These are phyloP conservation scores for Bolborhynchus lineola DNA, from an alignment of 2,113 vertebrate species.

Conservation along the genomic window DNA sequence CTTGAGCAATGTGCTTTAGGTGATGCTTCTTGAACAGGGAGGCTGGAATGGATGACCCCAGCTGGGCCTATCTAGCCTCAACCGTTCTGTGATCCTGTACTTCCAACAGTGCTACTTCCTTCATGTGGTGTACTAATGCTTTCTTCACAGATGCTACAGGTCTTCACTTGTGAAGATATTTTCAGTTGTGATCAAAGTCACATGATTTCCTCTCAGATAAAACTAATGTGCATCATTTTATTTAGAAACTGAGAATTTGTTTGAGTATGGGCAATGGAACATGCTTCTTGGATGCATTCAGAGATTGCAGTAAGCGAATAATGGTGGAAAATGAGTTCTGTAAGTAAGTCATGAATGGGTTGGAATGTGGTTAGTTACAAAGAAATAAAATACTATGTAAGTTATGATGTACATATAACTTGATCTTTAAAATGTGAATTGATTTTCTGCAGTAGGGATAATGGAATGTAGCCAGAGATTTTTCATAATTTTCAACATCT, in stretches of 20 bases:
- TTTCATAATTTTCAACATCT: not conserved
- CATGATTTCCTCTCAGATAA: not conserved
- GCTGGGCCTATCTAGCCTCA: not conserved
- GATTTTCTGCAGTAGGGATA: not conserved
- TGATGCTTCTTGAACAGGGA: not conserved
- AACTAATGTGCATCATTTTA: not conserved
- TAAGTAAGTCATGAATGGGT: not conserved
- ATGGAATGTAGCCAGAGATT: not conserved
- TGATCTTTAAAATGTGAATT: not conserved
- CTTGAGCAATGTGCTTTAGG: not conserved
- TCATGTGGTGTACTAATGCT: not conserved
- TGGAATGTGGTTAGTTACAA: not conserved
- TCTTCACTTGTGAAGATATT: not conserved
- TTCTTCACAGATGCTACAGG: not conserved
- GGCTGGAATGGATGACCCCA: not conserved
- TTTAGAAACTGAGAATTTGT: not conserved
- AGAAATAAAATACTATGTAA: not conserved
- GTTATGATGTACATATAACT: not conserved
- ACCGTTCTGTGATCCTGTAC: not conserved
- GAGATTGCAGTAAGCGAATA: not conserved
- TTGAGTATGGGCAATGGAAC: not conserved
- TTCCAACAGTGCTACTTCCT: not conserved
- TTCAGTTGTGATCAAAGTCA: not conserved
- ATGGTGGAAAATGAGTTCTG: not conserved
- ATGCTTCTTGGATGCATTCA: not conserved